Conservation (phyloP, 2,888 invertebrate species). For the Watsonalla cultraria region DNA sequence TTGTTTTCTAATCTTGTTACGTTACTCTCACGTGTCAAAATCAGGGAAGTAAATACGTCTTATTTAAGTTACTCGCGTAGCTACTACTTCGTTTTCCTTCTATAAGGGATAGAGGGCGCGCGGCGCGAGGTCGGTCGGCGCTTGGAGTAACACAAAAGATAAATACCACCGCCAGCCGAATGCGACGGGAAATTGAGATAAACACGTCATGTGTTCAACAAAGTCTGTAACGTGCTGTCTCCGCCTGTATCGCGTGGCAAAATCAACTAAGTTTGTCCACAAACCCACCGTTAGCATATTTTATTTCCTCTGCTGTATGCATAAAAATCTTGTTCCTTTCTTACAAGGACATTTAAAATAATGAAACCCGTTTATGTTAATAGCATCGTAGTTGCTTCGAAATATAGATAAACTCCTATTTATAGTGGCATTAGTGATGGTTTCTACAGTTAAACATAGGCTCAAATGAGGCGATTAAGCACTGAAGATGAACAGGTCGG, state of each 20-base stretch:
- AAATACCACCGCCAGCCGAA: slow-evolving; percentile 59
- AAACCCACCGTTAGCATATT: slow-evolving; percentile 28
- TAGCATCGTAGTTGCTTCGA: slow-evolving; percentile 39
- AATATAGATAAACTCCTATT: slow-evolving; percentile 10
- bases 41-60: slow-evolving; percentile 56
- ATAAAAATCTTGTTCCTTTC: background rate
- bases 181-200: slow-evolving; percentile 70
- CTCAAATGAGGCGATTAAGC: slow-evolving; percentile 70
- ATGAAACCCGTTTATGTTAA: slow-evolving; percentile 20
- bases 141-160: slow-evolving; percentile 65
- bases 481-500: slow-evolving; percentile 76
- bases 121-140: slow-evolving; percentile 31
- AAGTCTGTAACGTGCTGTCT: slow-evolving; percentile 57
- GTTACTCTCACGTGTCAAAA: slow-evolving; percentile 55
- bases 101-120: slow-evolving; percentile 18
- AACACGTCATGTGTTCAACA: slow-evolving; percentile 58
- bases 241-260: slow-evolving; percentile 55
- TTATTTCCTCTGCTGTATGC: too few species aligned
- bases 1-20: slow-evolving; percentile 44
- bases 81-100: slow-evolving; percentile 63
- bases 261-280: slow-evolving; percentile 56
- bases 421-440: slow-evolving; percentile 39
- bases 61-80: slow-evolving; percentile 60
- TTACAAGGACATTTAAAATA: slow-evolving; percentile 3
- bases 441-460: slow-evolving; percentile 48